A percentile compares a stretch with the other conserved stretches of the same genome.
phyloP scores from a whole-genome alignment of 2,888 invertebrate genomes.

The Xestia sexstrigata region DNA sequence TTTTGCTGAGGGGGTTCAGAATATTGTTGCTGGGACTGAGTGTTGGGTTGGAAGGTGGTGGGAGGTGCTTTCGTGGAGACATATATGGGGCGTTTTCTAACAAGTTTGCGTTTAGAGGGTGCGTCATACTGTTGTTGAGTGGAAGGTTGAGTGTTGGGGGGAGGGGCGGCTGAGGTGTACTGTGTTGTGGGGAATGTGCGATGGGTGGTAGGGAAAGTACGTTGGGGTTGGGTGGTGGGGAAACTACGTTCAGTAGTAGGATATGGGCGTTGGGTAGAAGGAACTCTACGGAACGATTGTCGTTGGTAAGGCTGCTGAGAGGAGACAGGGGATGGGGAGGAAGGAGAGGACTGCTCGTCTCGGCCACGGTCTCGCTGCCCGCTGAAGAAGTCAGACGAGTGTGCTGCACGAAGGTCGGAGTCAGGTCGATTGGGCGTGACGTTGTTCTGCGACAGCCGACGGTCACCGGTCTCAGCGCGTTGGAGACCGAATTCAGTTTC shows the following conservation, averaged over 20 bases:
- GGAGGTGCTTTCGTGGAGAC: slow-evolving; percentile 77
- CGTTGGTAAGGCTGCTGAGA: slow-evolving; percentile 71
- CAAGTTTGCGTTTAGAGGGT: slow-evolving; percentile 82
- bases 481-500: slow-evolving; percentile 94
- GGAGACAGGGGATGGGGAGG: slow-evolving; percentile 74
- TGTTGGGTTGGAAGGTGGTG: slow-evolving; percentile 76
- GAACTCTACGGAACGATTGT: slow-evolving; percentile 78
- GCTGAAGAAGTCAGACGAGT: slow-evolving; percentile 94
- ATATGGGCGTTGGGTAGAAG: slow-evolving; percentile 80
- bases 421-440: slow-evolving; percentile 77
- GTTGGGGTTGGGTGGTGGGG: slow-evolving; percentile 69
- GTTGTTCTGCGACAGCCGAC: slow-evolving; percentile 82
- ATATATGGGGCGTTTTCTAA: slow-evolving; percentile 85
- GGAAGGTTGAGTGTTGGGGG: slow-evolving; percentile 72
- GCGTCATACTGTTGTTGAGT: slow-evolving; percentile 77
- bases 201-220: slow-evolving; percentile 72
- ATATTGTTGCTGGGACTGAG: slow-evolving; percentile 72
- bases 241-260: slow-evolving; percentile 74
- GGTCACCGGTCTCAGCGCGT: slow-evolving; percentile 92
- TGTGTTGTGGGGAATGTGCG: slow-evolving; percentile 74
- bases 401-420: slow-evolving; percentile 93
- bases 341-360: slow-evolving; percentile 79
- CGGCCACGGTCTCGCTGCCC: slow-evolving; percentile 87
- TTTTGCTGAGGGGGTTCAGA: slow-evolving; percentile 74
- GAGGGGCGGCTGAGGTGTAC: slow-evolving; percentile 68